Evolutionary conservation across 2,113 vertebrate species (phyloP).

Genomic region (Antechinus stuartii): DNA sequence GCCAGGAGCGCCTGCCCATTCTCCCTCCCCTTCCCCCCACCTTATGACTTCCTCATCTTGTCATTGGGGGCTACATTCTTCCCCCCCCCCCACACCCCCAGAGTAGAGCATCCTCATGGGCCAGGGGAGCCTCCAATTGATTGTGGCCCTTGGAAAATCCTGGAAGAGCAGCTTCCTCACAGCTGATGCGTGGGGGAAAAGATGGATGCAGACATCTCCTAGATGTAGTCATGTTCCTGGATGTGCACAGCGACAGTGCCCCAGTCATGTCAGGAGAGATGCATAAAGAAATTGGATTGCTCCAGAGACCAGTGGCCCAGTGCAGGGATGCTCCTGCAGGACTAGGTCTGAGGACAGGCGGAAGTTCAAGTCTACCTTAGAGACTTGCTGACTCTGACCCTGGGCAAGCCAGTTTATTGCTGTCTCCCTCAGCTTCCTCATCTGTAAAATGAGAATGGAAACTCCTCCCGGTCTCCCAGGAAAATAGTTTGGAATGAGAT

Average conservation of each 20-base stretch:
- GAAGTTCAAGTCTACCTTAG: background rate
- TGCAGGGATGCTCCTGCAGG: background rate
- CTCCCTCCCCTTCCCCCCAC: too few relatives aligned
- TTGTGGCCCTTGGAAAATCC: background rate
- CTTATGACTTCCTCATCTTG: too few relatives aligned
- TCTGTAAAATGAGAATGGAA: background rate
- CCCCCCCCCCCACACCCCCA: background rate
- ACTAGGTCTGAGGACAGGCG: background rate
- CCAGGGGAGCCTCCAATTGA: background rate
- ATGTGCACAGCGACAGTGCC: background rate
- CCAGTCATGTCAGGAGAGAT: background rate
- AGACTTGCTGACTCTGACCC: background rate
- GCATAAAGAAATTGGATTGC: background rate
- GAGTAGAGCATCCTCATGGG: background rate
- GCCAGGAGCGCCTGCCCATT: background rate
- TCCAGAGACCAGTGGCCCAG: background rate
- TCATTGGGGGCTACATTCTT: too few relatives aligned
- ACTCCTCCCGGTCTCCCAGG: background rate
- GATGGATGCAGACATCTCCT: background rate
- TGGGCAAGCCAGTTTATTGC: constrained; percentile 31
- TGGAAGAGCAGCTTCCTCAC: background rate
- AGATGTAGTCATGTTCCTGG: too few relatives aligned
- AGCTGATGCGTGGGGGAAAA: background rate
- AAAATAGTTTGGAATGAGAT: background rate
- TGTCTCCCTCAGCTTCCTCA: constrained; percentile 17